phyloP scores from a whole-genome alignment of 2,888 invertebrate genomes.

The Macrophya alboannulata region DNA sequence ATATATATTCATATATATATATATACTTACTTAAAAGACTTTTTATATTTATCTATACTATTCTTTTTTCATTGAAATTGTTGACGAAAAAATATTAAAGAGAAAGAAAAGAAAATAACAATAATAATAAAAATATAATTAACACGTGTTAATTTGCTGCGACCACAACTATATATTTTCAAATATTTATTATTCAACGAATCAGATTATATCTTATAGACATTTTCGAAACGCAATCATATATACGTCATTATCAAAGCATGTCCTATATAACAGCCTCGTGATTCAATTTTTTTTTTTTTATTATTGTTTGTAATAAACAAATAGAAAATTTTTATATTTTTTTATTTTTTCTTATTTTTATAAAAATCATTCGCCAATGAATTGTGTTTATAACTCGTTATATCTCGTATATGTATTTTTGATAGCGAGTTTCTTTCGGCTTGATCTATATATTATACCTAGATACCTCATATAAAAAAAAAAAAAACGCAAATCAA shows the following conservation, averaged over 20 bases:
- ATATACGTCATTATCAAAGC: conserved; percentile 30
- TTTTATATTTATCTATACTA: neutral
- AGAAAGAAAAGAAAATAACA: neutral
- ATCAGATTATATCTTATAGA: conserved; percentile 5
- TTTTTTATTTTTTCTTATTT: too few relatives aligned
- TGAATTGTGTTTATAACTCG: conserved; percentile 1
- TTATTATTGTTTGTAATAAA: conserved; percentile 65
- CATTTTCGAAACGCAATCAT: neutral
- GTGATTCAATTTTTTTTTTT: conserved; percentile 39
- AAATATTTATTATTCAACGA: neutral
- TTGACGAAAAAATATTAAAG: conserved; percentile 50
- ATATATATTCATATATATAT: neutral
- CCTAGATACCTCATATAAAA: conserved; percentile 62
- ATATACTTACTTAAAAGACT: neutral
- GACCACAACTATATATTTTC: conserved; percentile 69
- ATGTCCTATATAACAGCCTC: conserved; percentile 30
- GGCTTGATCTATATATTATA: neutral
- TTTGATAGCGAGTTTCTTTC: neutral
- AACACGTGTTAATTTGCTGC: conserved; percentile 77
- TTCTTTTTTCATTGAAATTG: conserved; percentile 54
- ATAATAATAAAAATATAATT: conserved; percentile 59
- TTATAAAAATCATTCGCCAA: neutral
- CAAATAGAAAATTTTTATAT: neutral
- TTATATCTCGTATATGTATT: conserved; percentile 14
- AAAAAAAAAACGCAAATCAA: conserved; percentile 66